phyloP scores from a whole-genome alignment of 2,888 invertebrate species.

The Drosophila helvetica region DNA sequence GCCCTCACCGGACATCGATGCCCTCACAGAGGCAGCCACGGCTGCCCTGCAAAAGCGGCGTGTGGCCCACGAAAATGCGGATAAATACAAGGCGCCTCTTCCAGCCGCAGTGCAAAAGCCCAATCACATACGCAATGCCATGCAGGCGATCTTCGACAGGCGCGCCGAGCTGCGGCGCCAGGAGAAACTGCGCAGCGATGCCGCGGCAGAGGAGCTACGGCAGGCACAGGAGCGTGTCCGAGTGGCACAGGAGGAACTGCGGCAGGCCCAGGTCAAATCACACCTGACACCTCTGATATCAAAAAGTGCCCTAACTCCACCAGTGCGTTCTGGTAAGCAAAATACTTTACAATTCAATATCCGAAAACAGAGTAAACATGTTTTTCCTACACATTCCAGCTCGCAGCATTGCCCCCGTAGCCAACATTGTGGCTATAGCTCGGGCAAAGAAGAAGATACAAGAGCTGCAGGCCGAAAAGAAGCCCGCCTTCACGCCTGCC shows the following conservation, averaged over 20 bases:
- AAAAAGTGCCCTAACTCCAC: conserved; percentile 75
- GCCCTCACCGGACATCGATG: conserved; percentile 79
- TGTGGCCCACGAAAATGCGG: conserved; percentile 88
- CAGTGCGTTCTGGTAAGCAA: conserved; percentile 61
- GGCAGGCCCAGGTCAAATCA: conserved; percentile 54
- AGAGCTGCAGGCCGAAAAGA: conserved; percentile 84
- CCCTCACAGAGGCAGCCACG: conserved; percentile 79
- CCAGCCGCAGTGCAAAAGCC: conserved; percentile 84
- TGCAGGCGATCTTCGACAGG: conserved; percentile 84
- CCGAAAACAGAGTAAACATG: not conserved
- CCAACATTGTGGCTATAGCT: conserved; percentile 89
- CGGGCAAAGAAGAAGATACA: conserved; percentile 88
- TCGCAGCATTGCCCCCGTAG: conserved; percentile 90
- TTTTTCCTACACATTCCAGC: conserved; percentile 72
- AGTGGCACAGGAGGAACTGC: conserved; percentile 76
- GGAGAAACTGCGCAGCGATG: conserved; percentile 70
- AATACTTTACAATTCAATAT: not conserved
- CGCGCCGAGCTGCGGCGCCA: conserved; percentile 78
- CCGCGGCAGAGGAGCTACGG: conserved; percentile 74
- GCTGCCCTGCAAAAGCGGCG: conserved; percentile 86
- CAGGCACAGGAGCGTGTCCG: conserved; percentile 81
- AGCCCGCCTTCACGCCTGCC: conserved; percentile 86
- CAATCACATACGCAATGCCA: conserved; percentile 86
- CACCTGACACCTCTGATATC: conserved; percentile 80
- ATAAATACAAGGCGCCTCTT: conserved; percentile 82